These are phyloP conservation scores for Pogoniulus pusillus DNA, from an alignment of 2,797 vertebrate species.

Conservation along the genomic window DNA sequence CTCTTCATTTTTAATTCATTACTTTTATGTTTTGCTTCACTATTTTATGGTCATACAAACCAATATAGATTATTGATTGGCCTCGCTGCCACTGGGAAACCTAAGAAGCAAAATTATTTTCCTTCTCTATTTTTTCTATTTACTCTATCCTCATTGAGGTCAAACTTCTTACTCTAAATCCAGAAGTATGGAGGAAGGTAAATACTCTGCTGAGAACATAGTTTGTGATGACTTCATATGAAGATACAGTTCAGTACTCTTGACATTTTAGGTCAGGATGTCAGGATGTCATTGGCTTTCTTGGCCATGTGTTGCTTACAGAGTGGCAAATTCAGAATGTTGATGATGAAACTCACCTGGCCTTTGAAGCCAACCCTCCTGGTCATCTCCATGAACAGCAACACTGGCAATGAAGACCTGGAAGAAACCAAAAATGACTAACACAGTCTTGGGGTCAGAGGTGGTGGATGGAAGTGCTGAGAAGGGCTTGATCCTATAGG, in stretches of 20 bases:
- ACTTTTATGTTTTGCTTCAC: not conserved
- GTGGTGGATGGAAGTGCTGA: not conserved
- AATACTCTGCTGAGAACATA: not conserved
- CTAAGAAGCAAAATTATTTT: not conserved
- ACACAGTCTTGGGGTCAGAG: not conserved
- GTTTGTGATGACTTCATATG: not conserved
- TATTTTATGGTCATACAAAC: not conserved
- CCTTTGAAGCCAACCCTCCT: not conserved
- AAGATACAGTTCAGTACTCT: not conserved
- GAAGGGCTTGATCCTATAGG: not conserved
- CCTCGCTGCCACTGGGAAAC: not conserved
- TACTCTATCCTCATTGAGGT: not conserved
- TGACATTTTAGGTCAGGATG: not conserved
- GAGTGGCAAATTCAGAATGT: not conserved
- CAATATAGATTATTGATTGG: not conserved
- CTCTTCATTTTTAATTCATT: not conserved
- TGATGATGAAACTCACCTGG: not conserved
- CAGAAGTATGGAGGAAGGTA: too few relatives aligned
- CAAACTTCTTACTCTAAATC: not conserved
- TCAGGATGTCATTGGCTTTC: too few relatives aligned
- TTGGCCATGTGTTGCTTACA: not conserved
- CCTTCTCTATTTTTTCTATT: not conserved
- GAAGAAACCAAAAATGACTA: not conserved
- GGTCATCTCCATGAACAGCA: not conserved
- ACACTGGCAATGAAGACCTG: not conserved